Evolutionary conservation across 1,140 invertebrate species (phyloP), one percentile per base, ranked within the genome.

Genomic region (Tetragnatha versicolor): DNA sequence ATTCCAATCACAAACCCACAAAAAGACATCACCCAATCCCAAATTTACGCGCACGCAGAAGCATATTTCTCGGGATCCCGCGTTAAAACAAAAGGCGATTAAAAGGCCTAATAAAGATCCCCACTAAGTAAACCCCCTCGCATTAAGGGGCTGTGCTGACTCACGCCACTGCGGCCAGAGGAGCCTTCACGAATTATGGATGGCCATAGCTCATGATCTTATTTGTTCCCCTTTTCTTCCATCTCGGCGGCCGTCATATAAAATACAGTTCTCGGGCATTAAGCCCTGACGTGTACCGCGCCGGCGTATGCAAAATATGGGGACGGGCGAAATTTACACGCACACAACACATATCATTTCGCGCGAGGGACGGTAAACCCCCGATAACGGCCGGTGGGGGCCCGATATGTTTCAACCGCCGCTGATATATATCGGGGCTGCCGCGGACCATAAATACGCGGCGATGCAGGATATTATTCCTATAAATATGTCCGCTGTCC

Each of bases 401-500:
- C 58, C 73, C 73, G 73, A 79, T 69, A 79, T 79, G 76, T 79
- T 79, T 79, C 76, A 68, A 79, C 49, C 76, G 76, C 37, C 37
- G 49, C 76, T 79, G 76, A 79, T 79, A 79, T 79, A 79, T 79
- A 79, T 69, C 63, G 76, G 53, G 35, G 76, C 63, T 51, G 76
- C 51, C 63, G 65, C 61, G 63, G 20, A 51, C 63, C 65, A 79
- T 79, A 79, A 79, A 79, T 69, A 69, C 65, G 76, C 65, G 37
- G 63, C 76, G 51, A 58, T 61, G 63, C 65, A 49, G 76, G 76
- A 79, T 79, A 79, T 79, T 79, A 79, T 79, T 79, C 76, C 76
- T 79, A 79, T 79, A 79, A 79, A 79, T 69, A 79, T 79, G 76
- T 79, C 76, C 63, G 53, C 49, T 79, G 76, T 68, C 76, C 76